Base-by-base conservation (phyloP, 2,113 vertebrate species). In the Corythaeola cristata region DNA sequence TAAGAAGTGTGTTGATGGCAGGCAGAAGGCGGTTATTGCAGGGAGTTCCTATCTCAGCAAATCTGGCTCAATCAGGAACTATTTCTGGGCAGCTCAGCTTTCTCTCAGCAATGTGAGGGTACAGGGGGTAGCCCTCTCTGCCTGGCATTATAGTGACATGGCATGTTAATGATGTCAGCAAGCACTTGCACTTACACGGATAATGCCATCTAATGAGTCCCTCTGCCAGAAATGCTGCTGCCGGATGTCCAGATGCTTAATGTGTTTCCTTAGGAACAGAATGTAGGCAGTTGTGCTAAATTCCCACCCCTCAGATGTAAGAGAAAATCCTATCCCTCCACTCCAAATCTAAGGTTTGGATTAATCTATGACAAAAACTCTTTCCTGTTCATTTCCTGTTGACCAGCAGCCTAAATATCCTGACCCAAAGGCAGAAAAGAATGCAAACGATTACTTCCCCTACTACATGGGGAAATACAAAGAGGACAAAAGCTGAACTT, bases 331-430 rank as follows among this genome's bases (percentile, higher is more conserved):
- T 64, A 41, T 33, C 35, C 45, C 78, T 75, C 35, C 35, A 92
- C 41, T 22, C 88, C 90, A 68, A 79, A 81, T 17, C 45, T 72
- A 72, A 89, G 49, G 73, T 72, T 72, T 90, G 56, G 50, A 97
- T 68, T 95, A 92, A 92, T 79, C 92, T 93, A 44, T 60, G 53
- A 85, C 60, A 94, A 89, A 91, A 89, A 67, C 62, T 82, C 73
- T 55, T 95, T 95, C 94, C 94, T 94, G 90, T 81, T 93, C 64
- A 73, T 95, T 97, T 97, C 95, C 95, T 89, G 49, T 91, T 89
- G 62, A 93, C 66, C 50, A 73, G 74, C 74, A 90, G 77, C 58
- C 80, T 76, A 90, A 94, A 95, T 53, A 92, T 58, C 39, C 44
- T 33, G 64, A 67, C 15, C 33, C 77, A 89, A 86, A 76, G 41